Evolutionary conservation across 2,888 invertebrate species (phyloP), one percentile per base, ranked within the genome.

Genomic region (Xestia c-nigrum): DNA sequence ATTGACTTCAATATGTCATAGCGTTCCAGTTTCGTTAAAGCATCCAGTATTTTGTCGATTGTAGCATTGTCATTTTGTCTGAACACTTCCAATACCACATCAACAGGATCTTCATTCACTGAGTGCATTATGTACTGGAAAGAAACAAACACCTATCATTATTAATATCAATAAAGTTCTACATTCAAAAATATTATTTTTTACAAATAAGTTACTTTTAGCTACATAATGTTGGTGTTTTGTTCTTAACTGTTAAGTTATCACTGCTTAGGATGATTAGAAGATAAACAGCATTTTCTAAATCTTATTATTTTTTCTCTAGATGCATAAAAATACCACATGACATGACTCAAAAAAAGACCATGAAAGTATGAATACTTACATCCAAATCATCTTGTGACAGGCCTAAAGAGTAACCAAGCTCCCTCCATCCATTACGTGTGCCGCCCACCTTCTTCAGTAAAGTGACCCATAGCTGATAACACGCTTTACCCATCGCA

Each of bases 51-150:
- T 91, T 97, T 97, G 83, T 97, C 97, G 72, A 97, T 88, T 46
- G 97, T 97, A 63, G 97, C 97, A 76, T 95, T 95, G 43, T 95
- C 94, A 87, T 94, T 94, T 92, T 97, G 97, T 81, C 94, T 94
- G 85, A 95, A 97, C 10, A 97, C 94, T 91, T 97, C 94, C 59
- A 97, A 89, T 1, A 97, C 96, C 83, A 96, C 94, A 85, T 97
- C 97, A 31, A 96, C 97, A 72, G 96, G 97, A 86, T 97, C 97
- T 76, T 96, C 96, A 85, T 95, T 96, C 24, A 97, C 95, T 71
- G 96, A 95, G 88, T 97, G 96, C 87, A 94, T 96, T 83, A 97
- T 97, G 78, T 97, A 96, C 97, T 97, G 93, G 76, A 24, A 93
- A 94, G 78, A 92, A 94, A 82, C 61, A 72, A 83, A 83, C 0